Base-by-base conservation (phyloP, 2,888 invertebrate genomes). In the Prosopocoilus inquinatus region DNA sequence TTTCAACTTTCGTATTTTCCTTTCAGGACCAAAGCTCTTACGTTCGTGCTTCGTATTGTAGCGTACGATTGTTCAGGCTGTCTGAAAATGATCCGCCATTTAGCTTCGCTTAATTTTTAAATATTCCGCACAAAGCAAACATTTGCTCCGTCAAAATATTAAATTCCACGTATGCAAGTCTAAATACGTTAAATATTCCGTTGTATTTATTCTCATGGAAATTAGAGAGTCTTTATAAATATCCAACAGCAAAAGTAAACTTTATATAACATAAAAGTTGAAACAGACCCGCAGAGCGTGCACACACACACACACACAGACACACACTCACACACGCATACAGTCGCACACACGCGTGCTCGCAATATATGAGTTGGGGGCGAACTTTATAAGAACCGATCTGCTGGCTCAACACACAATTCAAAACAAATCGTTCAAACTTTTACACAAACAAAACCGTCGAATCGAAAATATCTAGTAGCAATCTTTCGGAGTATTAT, bases 351-450 rank as follows among this genome's bases (percentile, higher is more conserved):
- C 20, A 28, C 20, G 20, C 20, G 20, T 28, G 20, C 20, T 28
- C 3, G 20, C 20, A 28, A 28, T 28, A 28, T 41, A 41, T 41
- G 41, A 41, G 41, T 41, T 41, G 12, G 9, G 41, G 41, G 20
- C 20, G 20, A 41, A 41, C 41, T 41, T 41, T 41, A 15, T 11
- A 36, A 41, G 41, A 41, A 15, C 41, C 41, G 41, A 41, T 49
- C 49, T 13, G 47, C 33, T 33, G 12, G 13, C 47, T 35, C 35
- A 36, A 38, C 43, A 53, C 34, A 38, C 56, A 64, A 64, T 64
- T 64, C 61, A 65, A 70, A 71, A 70, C 70, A 71, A 71, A 71
- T 71, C 69, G 70, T 66, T 67, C 59, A 55, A 64, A 71, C 68
- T 64, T 72, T 70, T 67, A 60, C 64, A 67, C 69, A 69, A 70